These are phyloP conservation scores for Rhinopomastus cyanomelas DNA, from an alignment of 2,113 vertebrate genomes.

Conservation along the genomic window DNA sequence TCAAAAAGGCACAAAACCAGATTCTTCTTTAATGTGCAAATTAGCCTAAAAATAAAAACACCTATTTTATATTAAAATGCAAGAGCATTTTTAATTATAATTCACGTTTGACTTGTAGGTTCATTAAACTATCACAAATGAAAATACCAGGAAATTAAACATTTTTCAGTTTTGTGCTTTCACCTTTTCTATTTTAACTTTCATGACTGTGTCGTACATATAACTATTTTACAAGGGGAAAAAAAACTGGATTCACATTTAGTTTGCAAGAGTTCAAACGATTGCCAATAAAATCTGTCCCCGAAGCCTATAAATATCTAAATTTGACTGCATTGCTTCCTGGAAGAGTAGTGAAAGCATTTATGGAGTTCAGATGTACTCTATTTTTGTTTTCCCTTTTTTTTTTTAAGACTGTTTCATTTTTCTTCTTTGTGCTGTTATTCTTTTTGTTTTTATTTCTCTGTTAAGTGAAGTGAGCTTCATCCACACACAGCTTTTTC, in stretches of 20 bases:
- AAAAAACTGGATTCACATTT: background rate
- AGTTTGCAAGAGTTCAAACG: background rate
- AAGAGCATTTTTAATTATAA: background rate
- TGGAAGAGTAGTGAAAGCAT: background rate
- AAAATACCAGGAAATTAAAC: constrained; percentile 41
- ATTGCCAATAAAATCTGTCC: constrained; percentile 13
- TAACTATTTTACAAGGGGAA: background rate
- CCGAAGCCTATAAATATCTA: constrained; percentile 7
- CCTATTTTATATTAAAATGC: background rate
- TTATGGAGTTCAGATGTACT: constrained; percentile 32
- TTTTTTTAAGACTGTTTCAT: background rate
- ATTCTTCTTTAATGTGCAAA: background rate
- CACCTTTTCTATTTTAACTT: background rate
- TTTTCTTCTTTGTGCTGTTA: too few species aligned
- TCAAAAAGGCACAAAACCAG: background rate
- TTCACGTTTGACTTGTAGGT: background rate
- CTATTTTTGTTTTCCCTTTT: background rate
- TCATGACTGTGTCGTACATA: background rate
- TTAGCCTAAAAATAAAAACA: background rate
- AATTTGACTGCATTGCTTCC: background rate
- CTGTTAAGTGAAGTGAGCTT: background rate
- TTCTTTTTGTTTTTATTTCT: background rate
- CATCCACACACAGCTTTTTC: background rate
- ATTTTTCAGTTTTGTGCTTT: constrained; percentile 3
- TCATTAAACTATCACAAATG: background rate